Conservation (phyloP, 2,113 vertebrate species). For the Xiphophorus hellerii region DNA sequence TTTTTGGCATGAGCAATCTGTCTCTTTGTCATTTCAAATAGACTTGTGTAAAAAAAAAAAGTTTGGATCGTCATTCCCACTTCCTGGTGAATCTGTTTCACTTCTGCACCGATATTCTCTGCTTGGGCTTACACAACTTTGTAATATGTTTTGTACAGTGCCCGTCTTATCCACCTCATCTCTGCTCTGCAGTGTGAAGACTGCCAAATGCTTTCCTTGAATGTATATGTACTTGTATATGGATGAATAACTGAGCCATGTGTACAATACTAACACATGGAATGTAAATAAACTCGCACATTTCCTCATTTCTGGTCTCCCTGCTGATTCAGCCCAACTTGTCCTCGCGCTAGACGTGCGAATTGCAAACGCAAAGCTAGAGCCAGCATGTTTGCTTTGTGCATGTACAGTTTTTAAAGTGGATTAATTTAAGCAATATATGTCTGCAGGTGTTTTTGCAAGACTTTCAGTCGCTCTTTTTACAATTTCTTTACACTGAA, state of each 20-base stretch:
- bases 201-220: slow-evolving; percentile 15
- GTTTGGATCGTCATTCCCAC: background rate
- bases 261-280: slow-evolving; percentile 3
- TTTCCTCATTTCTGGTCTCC: slow-evolving; percentile 11
- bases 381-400: too few species aligned
- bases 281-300: slow-evolving; percentile 40
- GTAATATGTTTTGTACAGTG: slow-evolving; percentile 7
- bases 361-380: background rate
- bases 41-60: background rate
- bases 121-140: background rate
- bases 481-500: too few species aligned
- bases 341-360: background rate
- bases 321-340: background rate
- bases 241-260: background rate
- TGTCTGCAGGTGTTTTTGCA: too few species aligned
- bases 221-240: slow-evolving; percentile 1
- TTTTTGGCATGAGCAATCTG: slow-evolving; percentile 5
- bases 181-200: slow-evolving; percentile 3
- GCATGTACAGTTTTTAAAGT: too few species aligned
- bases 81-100: background rate
- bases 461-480: too few species aligned
- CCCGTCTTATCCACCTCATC: background rate
- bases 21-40: slow-evolving; percentile 1
- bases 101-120: background rate
- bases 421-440: too few species aligned